These are phyloP conservation scores for Caretta caretta DNA, from an alignment of 2,113 vertebrate species.

Conservation along the genomic window DNA sequence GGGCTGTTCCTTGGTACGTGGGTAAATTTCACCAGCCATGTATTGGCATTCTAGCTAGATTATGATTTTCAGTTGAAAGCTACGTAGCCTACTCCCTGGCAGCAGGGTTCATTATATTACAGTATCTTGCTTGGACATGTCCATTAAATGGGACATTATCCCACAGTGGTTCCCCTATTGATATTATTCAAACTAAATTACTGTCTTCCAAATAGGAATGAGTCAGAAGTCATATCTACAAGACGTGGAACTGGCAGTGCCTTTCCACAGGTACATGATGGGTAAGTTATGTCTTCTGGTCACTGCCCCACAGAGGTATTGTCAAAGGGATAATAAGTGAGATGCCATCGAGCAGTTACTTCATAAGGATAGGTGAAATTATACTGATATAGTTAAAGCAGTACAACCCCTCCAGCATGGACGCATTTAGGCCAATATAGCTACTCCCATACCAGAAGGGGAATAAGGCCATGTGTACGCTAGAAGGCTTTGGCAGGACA, in stretches of 20 bases:
- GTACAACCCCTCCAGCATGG: fast-evolving
- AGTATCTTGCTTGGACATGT: neutral
- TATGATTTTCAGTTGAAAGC: neutral
- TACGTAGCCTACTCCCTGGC: neutral
- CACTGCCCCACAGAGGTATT: neutral
- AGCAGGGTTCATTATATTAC: neutral
- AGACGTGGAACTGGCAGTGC: neutral
- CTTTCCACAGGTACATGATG: neutral
- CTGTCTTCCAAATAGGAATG: fast-evolving
- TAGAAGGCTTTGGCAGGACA: fast-evolving
- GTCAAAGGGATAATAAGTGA: neutral
- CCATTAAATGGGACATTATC: neutral
- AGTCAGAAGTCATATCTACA: neutral
- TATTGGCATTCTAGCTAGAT: neutral
- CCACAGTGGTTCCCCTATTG: neutral
- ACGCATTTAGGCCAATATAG: neutral
- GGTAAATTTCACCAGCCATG: neutral
- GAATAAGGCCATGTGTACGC: neutral
- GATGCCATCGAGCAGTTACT: neutral
- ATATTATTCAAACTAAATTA: neutral
- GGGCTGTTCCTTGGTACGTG: neutral
- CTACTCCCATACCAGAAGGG: fast-evolving
- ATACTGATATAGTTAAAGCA: neutral
- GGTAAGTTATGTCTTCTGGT: neutral
- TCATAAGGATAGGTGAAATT: neutral